Base-by-base conservation (phyloP, 2,113 vertebrate genomes). In the Phocoena sinus region DNA sequence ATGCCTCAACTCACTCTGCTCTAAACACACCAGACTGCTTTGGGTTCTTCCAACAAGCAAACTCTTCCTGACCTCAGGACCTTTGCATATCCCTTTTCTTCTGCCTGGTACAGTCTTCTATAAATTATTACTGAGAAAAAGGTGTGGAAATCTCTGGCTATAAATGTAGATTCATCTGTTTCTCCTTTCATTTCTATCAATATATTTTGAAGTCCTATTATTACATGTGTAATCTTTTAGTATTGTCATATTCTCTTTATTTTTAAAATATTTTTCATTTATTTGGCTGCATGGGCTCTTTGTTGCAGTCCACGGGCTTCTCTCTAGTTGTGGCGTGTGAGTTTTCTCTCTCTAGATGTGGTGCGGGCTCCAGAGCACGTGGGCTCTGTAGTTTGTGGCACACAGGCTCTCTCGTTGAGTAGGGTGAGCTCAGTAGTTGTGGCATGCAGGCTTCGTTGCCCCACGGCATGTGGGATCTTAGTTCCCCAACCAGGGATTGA, bases 61-160 rank as follows among this genome's bases (percentile, higher is more conserved):
- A 56, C 33, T 60, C 31, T 68, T 53, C 36, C 20, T 89, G 50
- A 53, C n/a, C 62, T 10, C 50, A 36, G 36, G 79, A 62, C 25
- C 6, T 36, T 74, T 91, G 13, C 53, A 63, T 41, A 68, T 50
- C 62, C 20, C 60, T 74, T 80, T 53, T 62, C 9, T 95, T 91
- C 44, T 82, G 4, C 68, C 58, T 70, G 60, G 33, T 93, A 93
- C 28, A 80, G 53, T 65, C 67, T 92, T 76, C 33, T 21, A 38
- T 23, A 76, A 63, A 92, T 58, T 71, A 85, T 50, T 79, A 94
- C 7, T 79, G 58, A 86, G 67, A 86, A 90, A 84, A 91, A 41
- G 1, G 6, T 79, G 4, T 47, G 71, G 9, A 47, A 58, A 60
- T 41, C 18, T 88, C 63, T 76, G 28, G 12, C 31, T 85, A 33